Base-by-base conservation (phyloP, 2,888 invertebrate species). In the Galerucella pusilla region DNA sequence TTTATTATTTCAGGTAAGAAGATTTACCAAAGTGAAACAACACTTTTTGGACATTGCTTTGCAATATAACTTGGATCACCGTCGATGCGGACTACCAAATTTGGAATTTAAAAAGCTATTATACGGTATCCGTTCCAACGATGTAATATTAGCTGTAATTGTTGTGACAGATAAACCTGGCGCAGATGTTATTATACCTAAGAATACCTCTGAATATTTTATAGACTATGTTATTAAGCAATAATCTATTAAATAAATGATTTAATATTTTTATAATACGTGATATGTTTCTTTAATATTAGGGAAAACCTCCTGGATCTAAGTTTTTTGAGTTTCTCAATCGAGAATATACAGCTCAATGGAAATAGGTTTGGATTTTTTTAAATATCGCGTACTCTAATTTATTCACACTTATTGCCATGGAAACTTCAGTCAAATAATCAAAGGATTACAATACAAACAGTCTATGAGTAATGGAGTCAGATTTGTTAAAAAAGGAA, bases 401-500 rank as follows among this genome's bases (percentile, higher is more conserved):
- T 20, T 20, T 20, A 20, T 20, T 1, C 20, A 20, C 20, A 20
- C 20, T 6, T 4, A 28, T 63, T 71, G 67, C 68, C 64, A 71
- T 70, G 64, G 71, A 45, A 65, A 74, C 57, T 20, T 3, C 25
- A 35, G 35, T 60, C 10, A 69, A 1, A 69, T 6, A 20, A 9
- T 59, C 11, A 68, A 16, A 60, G 20, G n/a, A 35, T 57, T 45
- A 63, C 54, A 61, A 69, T 69, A 74, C 65, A 74, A 57, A 45
- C 45, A 54, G 20, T 68, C 9, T 35, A 35, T 35, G 81, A 79
- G 54, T 16, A 73, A 87, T 87, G 87, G 82, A 85, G 52, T 80
- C 83, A 16, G 84, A 85, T 75, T 81, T 88, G 74, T 79, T 88
- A 42, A 77, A 84, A 78, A 87, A 85, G 81, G 88, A 88, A 82